These are phyloP conservation scores for Trematocara zebra DNA, from an alignment of 2,113 vertebrate genomes.

Conservation along the genomic window DNA sequence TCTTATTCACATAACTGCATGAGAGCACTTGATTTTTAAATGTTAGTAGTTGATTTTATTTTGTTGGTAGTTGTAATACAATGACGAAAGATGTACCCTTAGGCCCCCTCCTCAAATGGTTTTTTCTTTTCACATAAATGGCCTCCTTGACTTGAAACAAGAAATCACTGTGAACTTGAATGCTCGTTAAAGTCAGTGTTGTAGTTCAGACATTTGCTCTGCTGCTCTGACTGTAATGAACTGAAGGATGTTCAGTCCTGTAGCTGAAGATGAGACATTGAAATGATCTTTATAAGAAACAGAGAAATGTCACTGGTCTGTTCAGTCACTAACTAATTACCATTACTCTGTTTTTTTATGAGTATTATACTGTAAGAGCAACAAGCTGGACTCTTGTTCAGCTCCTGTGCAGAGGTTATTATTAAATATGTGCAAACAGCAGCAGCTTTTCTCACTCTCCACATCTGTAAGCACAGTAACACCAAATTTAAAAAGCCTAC, in stretches of 20 bases:
- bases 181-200: not conserved
- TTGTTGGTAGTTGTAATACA: not conserved
- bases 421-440: not conserved
- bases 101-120: not conserved
- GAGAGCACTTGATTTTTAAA: not conserved
- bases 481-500: not conserved
- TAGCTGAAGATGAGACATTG: not conserved
- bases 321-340: not conserved
- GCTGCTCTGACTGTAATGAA: not conserved
- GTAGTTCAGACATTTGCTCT: not conserved
- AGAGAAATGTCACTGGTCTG: not conserved
- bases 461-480: not conserved
- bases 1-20: not conserved
- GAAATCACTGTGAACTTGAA: not conserved
- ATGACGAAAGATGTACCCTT: not conserved
- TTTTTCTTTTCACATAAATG: not conserved
- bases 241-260: not conserved
- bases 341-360: not conserved
- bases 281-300: not conserved
- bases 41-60: not conserved
- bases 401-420: not conserved
- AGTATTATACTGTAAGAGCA: not conserved
- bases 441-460: not conserved
- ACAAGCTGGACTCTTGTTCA: not conserved
- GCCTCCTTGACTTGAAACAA: not conserved